A percentile compares a stretch with the other conserved stretches of the same genome.
Conservation (phyloP, 1,140 invertebrate genomes). For the Hormaphis cornu region DNA sequence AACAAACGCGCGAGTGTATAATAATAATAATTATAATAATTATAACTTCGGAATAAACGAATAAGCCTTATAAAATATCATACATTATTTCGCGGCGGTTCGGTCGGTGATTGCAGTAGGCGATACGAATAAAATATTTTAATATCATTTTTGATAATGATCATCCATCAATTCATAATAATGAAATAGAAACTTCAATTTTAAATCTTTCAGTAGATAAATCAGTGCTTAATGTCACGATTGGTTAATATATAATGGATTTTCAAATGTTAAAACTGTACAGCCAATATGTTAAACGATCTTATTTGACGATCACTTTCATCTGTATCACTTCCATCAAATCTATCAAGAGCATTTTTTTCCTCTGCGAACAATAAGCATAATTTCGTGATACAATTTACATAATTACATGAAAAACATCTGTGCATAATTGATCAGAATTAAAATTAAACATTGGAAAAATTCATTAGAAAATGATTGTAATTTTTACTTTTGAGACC, state of each 20-base stretch:
- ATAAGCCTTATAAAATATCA: conserved; percentile 16
- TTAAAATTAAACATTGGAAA: not conserved
- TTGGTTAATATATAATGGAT: not conserved
- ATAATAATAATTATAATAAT: too few species aligned
- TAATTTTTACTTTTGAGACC: not conserved
- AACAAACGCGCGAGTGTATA: conserved; percentile 30
- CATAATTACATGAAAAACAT: not conserved
- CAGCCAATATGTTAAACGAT: not conserved
- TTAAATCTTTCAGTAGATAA: not conserved
- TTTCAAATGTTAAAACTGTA: not conserved
- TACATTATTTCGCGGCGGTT: not conserved
- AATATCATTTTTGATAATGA: too few species aligned
- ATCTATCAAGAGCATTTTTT: not conserved
- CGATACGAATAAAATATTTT: too few species aligned
- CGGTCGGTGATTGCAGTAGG: too few species aligned
- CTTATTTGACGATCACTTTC: not conserved
- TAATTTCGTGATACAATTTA: not conserved
- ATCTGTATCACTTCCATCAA: not conserved
- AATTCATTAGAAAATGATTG: not conserved
- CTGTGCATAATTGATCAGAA: not conserved
- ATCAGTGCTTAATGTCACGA: not conserved
- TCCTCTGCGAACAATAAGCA: not conserved
- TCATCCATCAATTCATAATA: not conserved
- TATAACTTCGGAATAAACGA: conserved; percentile 29
- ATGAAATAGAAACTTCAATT: not conserved